phyloP scores from a whole-genome alignment of 2,888 invertebrate species.

The Caradrina clavipalpis region DNA sequence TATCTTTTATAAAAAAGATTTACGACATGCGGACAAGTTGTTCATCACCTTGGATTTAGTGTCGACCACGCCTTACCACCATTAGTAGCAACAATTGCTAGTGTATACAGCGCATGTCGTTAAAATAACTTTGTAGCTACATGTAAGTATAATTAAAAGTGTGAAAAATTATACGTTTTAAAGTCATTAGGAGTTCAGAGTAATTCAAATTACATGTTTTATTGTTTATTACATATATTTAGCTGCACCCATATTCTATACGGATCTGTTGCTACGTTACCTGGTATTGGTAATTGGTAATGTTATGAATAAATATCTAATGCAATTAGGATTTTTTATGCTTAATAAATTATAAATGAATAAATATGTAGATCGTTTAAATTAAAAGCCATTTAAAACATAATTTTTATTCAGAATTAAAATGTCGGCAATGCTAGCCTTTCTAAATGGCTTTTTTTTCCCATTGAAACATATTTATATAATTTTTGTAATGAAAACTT shows the following conservation, averaged over 20 bases:
- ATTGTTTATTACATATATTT: constrained; percentile 35
- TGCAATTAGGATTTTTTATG: constrained; percentile 10
- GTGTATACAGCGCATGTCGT: constrained; percentile 43
- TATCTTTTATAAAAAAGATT: constrained; percentile 30
- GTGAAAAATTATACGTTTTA: constrained; percentile 63
- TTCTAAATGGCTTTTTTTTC: neutral
- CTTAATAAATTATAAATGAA: constrained; percentile 7
- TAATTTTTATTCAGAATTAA: neutral
- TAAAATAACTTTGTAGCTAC: constrained; percentile 49
- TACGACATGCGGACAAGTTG: constrained; percentile 26
- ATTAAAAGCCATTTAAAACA: neutral
- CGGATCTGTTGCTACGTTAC: constrained; percentile 27
- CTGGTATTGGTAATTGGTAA: neutral
- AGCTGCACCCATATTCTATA: constrained; percentile 32
- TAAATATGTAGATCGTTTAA: neutral
- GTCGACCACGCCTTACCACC: constrained; percentile 35
- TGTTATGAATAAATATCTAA: constrained; percentile 6
- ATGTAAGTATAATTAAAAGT: constrained; percentile 45
- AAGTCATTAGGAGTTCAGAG: constrained; percentile 35
- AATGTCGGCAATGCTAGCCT: neutral
- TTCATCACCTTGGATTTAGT: constrained; percentile 55
- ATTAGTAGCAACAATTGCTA: constrained; percentile 45
- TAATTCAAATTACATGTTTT: constrained; percentile 44
- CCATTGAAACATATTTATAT: too few relatives aligned
- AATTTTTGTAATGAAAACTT: neutral